Evolutionary conservation across 2,888 invertebrate species (phyloP), one percentile per base, ranked within the genome.

Genomic region (Ypsolopha scabrella): DNA sequence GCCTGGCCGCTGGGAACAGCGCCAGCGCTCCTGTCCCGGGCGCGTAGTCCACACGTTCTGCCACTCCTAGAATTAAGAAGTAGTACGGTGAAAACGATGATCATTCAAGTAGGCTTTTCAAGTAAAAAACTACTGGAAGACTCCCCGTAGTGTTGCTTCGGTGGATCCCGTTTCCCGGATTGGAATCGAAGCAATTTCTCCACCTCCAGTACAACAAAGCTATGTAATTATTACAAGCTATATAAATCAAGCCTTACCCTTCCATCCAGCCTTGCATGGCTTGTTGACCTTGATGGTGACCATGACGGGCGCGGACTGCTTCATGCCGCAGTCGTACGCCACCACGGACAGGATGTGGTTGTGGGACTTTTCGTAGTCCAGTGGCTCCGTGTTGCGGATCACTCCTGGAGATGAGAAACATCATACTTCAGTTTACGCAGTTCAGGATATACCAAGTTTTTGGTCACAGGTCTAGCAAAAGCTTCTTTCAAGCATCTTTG

Each of bases 271-370:
- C 53, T 90, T 90, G 76, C 95, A 95, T 41, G 93, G 91, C 58
- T 93, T 90, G 69, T 92, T 91, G 59, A 98, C 96, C 78, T 96
- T 96, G 75, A 99, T 94, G 68, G 97, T 99, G 66, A 99, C 97
- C 92, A 98, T 94, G 49, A 97, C 96, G 0, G 98, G 97, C 43
- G 94, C 90, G 0, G 97, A 97, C 72, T 93, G 92, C 72, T 95
- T 93, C 94, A 97, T 97, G 47, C 97, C 98, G 78, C 99, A 99
- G 81, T 99, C 99, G 73, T 96, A 96, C 1, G 99, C 99, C 55
- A 98, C 96, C 55, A 99, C 96, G 37, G 96, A 96, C 49, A 99
- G 87, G 62, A 99, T 98, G 87, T 98, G 97, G 79, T 97, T 98
- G 86, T 97, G 97, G 7, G 95, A 94, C 55, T 93, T 90, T 72